Base-by-base conservation (phyloP, 2,888 invertebrate genomes). In the Bombyx huttoni region DNA sequence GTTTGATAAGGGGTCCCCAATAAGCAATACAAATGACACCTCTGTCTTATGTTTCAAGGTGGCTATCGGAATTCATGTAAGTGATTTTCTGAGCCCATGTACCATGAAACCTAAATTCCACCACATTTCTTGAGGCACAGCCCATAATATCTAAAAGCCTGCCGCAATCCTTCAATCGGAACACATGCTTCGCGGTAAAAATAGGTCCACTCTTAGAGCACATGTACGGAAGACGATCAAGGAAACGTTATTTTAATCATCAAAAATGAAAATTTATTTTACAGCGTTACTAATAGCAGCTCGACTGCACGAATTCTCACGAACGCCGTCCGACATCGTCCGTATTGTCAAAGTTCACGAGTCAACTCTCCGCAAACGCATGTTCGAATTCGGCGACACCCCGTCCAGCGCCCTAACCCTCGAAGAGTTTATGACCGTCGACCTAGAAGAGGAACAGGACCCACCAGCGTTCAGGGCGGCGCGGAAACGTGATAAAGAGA, bases 341-440 rank as follows among this genome's bases (percentile, higher is more conserved):
- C 94, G 95, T 72, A 96, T 98, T 65, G 98, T 98, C 0, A 97
- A 97, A 85, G 97, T 98, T 13, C 97, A 98, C 71, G 97, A 98
- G 79, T 94, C 96, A 0, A 98, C 98, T 0, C 86, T 98, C 46
- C 91, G 96, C 53, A 98, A 98, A 89, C 91, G 96, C 54, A 89
- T 99, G 46, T 91, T 94, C 34, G 99, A 99, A 85, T 99, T 99
- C 78, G 97, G 97, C 0, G 97, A 97, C 64, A 99, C 99, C 0
- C 98, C 99, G 0, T 97, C 98, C 10, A 97, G 98, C 69, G 93
- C 94, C 8, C 86, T 99, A 51, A 98, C 99, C 0, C 88, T 98
- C 34, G 98, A 99, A 63, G 98, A 99, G 86, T 99, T 99, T 75
- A 95, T 98, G 93, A 95, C 94, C 0, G 96, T 99, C 0, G 98